Evolutionary conservation across 1,140 invertebrate genomes (phyloP), one percentile per base, ranked within the genome.

Genomic region (Hestina assimilis): DNA sequence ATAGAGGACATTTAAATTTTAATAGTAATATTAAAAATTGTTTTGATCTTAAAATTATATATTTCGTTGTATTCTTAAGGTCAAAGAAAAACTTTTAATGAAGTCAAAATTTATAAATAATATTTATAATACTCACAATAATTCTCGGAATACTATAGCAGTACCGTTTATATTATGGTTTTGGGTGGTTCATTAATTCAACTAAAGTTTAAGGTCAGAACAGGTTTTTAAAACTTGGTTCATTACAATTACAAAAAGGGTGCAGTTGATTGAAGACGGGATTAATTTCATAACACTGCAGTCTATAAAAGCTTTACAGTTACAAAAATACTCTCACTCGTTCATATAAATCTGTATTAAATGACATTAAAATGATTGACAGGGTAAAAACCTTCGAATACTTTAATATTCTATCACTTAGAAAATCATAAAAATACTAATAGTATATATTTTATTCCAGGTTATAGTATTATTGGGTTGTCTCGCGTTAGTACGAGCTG

Each of bases 211-310:
- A 69, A 75, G 63, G 67, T 60, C 41, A 17, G 14, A 29, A 68
- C 58, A 48, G 63, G 71, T 70, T 77, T n/a, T 66, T 68, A 58
- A 67, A 66, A 46, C 51, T 63, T 59, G 38, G 29, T 19, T 29
- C 43, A 63, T 66, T 64, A 62, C 5, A 21, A 26, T 43, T 19
- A 29, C 28, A 43, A 45, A 56, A 57, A 56, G 46, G 51, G 20
- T 47, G 33, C 7, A 46, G 31, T 41, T 20, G 26, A 40, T 51
- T 33, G 26, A 33, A 46, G 52, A 35, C 46, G 28, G 31, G 40
- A 62, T 66, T 55, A 45, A 62, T 53, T 62, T 15, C 45, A 52
- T 50, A 51, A 35, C 31, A 15, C 60, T 51, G 12, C 33, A 59
- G 26, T 42, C 29, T 71, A 71, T 70, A 71, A 63, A 67, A 64